Conservation (phyloP, 2,888 invertebrate species). For the Linyphia triangularis region DNA sequence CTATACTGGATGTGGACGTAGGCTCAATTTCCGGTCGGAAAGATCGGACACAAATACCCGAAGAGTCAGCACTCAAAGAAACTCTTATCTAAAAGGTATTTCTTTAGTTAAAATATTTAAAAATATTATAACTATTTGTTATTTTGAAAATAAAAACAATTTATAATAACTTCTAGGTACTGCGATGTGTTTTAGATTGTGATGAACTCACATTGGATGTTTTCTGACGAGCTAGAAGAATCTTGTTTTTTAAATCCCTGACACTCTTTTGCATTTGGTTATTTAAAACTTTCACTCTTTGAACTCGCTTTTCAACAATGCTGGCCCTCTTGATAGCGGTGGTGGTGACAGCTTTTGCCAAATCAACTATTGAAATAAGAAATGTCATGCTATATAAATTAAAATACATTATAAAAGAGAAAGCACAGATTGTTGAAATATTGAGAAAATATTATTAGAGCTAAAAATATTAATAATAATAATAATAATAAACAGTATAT, state of each 20-base stretch:
- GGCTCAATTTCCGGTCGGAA: slow-evolving; percentile 86
- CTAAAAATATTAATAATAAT: no score
- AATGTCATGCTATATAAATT: no score
- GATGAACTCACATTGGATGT: slow-evolving; percentile 88
- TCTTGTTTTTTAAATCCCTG: slow-evolving; percentile 86
- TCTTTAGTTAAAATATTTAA: not conserved
- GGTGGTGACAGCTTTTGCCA: slow-evolving; percentile 74
- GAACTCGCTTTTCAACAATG: slow-evolving; percentile 77
- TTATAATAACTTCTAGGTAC: no score
- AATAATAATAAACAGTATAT: no score
- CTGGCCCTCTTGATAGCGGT: slow-evolving; percentile 74
- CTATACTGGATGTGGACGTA: slow-evolving; percentile 85
- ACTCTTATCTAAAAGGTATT: slow-evolving; percentile 85
- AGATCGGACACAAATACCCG: slow-evolving; percentile 86
- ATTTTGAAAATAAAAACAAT: not conserved
- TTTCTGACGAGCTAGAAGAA: slow-evolving; percentile 88
- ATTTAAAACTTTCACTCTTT: slow-evolving; percentile 77
- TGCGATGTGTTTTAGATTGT: no score
- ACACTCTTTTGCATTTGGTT: slow-evolving; percentile 84
- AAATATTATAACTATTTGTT: not conserved
- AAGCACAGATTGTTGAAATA: no score
- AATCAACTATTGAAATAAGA: slow-evolving; percentile 62
- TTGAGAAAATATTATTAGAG: no score
- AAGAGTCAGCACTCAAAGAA: slow-evolving; percentile 85
- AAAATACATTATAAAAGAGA: no score